These are phyloP conservation scores for Agriopis aurantiaria DNA, from an alignment of 2,888 invertebrate species.

Conservation along the genomic window DNA sequence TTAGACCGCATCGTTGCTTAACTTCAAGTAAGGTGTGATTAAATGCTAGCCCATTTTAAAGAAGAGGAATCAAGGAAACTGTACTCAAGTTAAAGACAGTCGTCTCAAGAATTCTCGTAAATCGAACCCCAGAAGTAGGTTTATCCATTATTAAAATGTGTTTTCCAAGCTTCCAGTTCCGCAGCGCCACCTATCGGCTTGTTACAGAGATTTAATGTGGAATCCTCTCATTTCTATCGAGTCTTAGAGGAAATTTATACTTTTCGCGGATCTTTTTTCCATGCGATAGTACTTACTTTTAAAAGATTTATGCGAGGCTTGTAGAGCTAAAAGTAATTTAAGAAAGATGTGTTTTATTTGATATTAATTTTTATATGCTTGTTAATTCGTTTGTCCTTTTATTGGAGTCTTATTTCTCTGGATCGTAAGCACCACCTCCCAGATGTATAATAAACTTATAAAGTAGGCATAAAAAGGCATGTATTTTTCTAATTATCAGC, in stretches of 20 bases:
- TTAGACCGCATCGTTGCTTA: no score
- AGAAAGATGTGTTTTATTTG: conserved; percentile 14
- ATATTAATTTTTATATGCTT: background rate
- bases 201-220: conserved; percentile 77
- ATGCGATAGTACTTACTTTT: conserved; percentile 70
- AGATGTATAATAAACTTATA: no score
- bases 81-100: background rate
- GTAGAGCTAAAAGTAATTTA: conserved; percentile 51
- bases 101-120: conserved; percentile 56
- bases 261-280: conserved; percentile 76
- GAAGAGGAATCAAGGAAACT: background rate
- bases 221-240: conserved; percentile 82
- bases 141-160: conserved; percentile 77
- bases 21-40: no score
- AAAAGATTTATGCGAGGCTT: conserved; percentile 62
- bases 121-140: conserved; percentile 48
- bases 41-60: no score
- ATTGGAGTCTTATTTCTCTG: no score
- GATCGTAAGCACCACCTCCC: no score
- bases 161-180: conserved; percentile 69
- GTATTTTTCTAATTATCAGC: no score
- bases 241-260: conserved; percentile 79
- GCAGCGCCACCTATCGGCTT: conserved; percentile 78
- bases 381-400: background rate
- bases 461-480: no score